Percentiles rank a stretch among this genome's conserved stretches.
phyloP scores from a whole-genome alignment of 2,797 vertebrate species.

The Rhinatrema bivittatum region DNA sequence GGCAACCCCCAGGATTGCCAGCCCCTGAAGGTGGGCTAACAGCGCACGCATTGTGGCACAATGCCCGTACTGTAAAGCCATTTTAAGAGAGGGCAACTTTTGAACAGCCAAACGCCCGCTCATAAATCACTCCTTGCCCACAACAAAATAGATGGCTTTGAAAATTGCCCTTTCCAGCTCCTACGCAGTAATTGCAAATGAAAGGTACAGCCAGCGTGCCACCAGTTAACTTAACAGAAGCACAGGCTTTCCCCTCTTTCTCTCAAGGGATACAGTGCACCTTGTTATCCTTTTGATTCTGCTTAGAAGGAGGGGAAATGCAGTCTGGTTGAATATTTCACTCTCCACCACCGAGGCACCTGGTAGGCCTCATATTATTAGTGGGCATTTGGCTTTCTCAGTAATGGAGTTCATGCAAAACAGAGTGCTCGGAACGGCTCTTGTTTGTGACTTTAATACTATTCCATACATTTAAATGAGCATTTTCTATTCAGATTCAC shows the following conservation, averaged over 20 bases:
- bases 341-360: not conserved
- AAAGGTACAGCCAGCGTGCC: too few relatives aligned
- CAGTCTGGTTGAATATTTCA: not conserved
- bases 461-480: slow-evolving; percentile 6
- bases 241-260: not conserved
- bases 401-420: slow-evolving; percentile 10
- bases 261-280: not conserved
- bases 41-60: too few relatives aligned
- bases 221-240: too few relatives aligned
- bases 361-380: slow-evolving; percentile 2
- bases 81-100: too few relatives aligned
- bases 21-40: too few relatives aligned
- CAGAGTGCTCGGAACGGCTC: not conserved
- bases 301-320: not conserved
- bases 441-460: not conserved
- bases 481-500: not conserved
- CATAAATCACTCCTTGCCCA: too few relatives aligned
- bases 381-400: not conserved
- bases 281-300: not conserved
- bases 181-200: too few relatives aligned
- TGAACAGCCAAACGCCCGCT: too few relatives aligned
- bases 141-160: too few relatives aligned
- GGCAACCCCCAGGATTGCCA: too few relatives aligned
- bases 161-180: too few relatives aligned
- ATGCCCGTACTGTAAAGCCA: too few relatives aligned